These are phyloP conservation scores for Trypoxylus dichotomus DNA, from an alignment of 1,140 invertebrate species.

Conservation along the genomic window DNA sequence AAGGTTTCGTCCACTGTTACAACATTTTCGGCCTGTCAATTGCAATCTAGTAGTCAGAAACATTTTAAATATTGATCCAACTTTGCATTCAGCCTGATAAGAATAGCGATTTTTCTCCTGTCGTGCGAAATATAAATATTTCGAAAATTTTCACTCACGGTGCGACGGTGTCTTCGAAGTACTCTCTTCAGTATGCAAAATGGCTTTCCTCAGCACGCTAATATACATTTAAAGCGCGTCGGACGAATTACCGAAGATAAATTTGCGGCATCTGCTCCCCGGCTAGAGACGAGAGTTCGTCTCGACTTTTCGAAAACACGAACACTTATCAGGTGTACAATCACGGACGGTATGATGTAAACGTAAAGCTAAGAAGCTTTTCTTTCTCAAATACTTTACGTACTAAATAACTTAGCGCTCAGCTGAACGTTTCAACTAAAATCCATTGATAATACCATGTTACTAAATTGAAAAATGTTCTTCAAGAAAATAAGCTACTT, in stretches of 20 bases:
- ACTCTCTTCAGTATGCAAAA: not conserved
- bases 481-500: too few species aligned
- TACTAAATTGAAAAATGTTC: too few species aligned
- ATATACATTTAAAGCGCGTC: not conserved
- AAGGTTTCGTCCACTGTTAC: too few species aligned
- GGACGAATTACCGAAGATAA: not conserved
- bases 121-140: not conserved
- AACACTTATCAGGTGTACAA: not conserved
- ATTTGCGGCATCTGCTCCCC: constrained; percentile 4
- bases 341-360: too few species aligned
- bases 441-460: too few species aligned
- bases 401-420: too few species aligned
- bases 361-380: too few species aligned
- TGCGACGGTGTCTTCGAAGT: not conserved
- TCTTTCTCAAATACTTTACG: too few species aligned
- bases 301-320: not conserved
- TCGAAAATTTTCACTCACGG: not conserved
- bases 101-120: not conserved
- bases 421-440: too few species aligned
- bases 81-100: not conserved
- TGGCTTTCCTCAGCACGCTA: not conserved
- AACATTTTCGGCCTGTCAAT: too few species aligned
- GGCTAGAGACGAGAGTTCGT: not conserved
- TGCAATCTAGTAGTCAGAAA: not conserved
- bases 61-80: not conserved